These are phyloP conservation scores for Gulo gulo DNA, from an alignment of 2,113 vertebrate genomes.

Conservation along the genomic window DNA sequence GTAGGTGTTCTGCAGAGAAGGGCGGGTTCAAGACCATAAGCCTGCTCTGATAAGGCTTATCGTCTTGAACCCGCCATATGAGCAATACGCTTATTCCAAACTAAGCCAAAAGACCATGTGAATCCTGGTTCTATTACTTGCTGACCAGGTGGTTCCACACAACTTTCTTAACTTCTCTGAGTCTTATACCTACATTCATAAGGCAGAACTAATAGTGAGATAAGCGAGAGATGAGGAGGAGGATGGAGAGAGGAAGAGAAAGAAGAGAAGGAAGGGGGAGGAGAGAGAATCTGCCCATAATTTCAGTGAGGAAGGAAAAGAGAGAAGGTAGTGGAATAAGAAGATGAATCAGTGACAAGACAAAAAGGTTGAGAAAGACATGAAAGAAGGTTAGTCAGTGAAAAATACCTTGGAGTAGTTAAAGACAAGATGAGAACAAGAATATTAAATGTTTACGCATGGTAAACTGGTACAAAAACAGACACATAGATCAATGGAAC, in stretches of 20 bases:
- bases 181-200: neutral
- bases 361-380: neutral
- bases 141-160: neutral
- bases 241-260: neutral
- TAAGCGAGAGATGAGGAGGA: too few relatives aligned
- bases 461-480: too few relatives aligned
- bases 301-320: neutral
- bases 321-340: neutral
- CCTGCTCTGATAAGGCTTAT: neutral
- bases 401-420: neutral
- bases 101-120: neutral
- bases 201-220: neutral
- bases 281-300: neutral
- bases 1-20: neutral
- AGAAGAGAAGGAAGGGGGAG: too few relatives aligned
- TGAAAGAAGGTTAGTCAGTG: neutral
- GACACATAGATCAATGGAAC: too few relatives aligned
- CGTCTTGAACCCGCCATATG: neutral
- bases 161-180: neutral
- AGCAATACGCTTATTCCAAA: neutral
- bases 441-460: neutral
- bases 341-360: neutral
- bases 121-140: neutral
- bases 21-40: too few relatives aligned
- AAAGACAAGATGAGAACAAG: neutral